Conservation (phyloP, 2,888 invertebrate genomes). For the Nebria salina region DNA sequence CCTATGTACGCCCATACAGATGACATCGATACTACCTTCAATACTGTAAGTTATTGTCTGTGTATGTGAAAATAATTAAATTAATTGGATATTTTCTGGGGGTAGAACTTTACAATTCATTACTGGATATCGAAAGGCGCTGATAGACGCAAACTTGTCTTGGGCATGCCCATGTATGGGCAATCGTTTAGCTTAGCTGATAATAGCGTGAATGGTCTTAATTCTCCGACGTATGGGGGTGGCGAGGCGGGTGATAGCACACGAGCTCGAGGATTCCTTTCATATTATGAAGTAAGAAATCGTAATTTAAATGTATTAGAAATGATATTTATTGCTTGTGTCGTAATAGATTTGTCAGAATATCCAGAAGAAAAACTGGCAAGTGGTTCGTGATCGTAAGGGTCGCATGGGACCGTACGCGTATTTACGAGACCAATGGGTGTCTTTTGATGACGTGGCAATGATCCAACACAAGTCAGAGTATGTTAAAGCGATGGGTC, state of each 20-base stretch:
- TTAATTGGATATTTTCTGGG: constrained; percentile 35
- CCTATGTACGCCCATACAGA: constrained; percentile 84
- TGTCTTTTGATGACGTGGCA: constrained; percentile 88
- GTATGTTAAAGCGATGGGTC: constrained; percentile 79
- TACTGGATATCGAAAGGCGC: constrained; percentile 89
- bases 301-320: background rate
- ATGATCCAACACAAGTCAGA: constrained; percentile 87
- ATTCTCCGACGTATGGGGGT: constrained; percentile 83
- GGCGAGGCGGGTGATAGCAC: constrained; percentile 91
- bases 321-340: background rate
- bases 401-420: constrained; percentile 91
- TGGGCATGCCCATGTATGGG: constrained; percentile 91
- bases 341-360: constrained; percentile 79
- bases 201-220: constrained; percentile 71
- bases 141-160: constrained; percentile 77
- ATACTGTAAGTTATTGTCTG: constrained; percentile 68
- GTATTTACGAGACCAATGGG: constrained; percentile 87
- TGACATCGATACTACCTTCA: constrained; percentile 79
- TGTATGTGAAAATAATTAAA: constrained; percentile 36
- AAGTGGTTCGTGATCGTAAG: constrained; percentile 78
- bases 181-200: constrained; percentile 86
- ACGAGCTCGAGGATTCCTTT: constrained; percentile 84
- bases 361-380: constrained; percentile 79
- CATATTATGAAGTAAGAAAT: constrained; percentile 82
- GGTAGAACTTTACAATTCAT: constrained; percentile 84